Percentiles rank a stretch among this genome's conserved stretches.
Evolutionary conservation across 2,797 vertebrate genomes (phyloP).

Genomic region (Anguilla obscura): DNA sequence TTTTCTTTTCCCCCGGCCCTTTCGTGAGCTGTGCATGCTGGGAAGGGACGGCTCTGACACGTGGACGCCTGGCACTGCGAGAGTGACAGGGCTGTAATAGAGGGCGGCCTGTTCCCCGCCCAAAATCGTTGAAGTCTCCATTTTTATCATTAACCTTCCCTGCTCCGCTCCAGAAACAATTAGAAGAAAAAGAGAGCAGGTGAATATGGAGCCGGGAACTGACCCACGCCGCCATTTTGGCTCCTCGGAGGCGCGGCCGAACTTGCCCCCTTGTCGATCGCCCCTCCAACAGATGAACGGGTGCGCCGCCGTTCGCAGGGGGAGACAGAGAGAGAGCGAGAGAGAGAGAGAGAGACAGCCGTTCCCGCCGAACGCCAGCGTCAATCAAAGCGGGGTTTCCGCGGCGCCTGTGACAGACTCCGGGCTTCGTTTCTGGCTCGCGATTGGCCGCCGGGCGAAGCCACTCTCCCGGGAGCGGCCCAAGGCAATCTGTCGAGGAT

Average conservation of each 20-base stretch:
- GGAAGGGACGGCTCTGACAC: neutral
- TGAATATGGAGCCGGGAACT: neutral
- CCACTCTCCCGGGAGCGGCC: neutral
- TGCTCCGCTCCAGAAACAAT: conserved; percentile 13
- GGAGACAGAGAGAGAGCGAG: too few relatives aligned
- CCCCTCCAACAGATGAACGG: neutral
- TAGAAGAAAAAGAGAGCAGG: neutral
- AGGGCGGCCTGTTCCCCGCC: neutral
- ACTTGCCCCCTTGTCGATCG: neutral
- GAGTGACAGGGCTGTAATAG: conserved; percentile 24
- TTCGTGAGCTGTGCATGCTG: neutral
- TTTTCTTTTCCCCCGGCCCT: neutral
- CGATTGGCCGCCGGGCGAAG: neutral
- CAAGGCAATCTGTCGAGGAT: neutral
- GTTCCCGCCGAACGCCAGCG: neutral
- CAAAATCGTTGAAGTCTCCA: conserved; percentile 13
- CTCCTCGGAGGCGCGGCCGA: neutral
- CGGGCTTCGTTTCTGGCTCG: neutral
- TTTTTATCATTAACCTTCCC: conserved; percentile 25
- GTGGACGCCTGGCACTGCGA: neutral
- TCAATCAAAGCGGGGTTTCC: neutral
- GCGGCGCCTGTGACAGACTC: neutral
- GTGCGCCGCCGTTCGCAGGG: neutral
- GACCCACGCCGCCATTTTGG: neutral
- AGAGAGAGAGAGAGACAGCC: neutral